A percentile compares a stretch with the other conserved stretches of the same genome.
Evolutionary conservation across 2,113 vertebrate genomes (phyloP).

Genomic region (Gavia stellata): DNA sequence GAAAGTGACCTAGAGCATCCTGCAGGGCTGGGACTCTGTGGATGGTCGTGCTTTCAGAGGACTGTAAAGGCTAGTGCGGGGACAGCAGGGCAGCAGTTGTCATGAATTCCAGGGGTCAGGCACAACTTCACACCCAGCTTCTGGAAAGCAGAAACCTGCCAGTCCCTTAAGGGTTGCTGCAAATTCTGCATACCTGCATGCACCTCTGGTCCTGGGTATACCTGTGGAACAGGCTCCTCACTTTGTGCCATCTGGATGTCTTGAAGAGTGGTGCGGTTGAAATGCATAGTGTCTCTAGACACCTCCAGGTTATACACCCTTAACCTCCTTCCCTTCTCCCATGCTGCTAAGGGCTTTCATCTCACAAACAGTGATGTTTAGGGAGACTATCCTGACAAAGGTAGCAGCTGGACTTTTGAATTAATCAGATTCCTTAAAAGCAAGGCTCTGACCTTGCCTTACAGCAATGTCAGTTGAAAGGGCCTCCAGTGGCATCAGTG

Average conservation of each 20-base stretch:
- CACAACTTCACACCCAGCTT: not conserved
- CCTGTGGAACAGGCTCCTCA: not conserved
- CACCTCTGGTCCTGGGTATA: not conserved
- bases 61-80: accelerated
- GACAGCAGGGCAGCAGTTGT: not conserved
- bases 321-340: not conserved
- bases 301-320: not conserved
- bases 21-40: not conserved
- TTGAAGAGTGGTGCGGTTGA: not conserved
- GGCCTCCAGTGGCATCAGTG: not conserved
- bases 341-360: not conserved
- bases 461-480: not conserved
- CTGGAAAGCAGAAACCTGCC: not conserved
- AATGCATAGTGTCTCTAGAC: not conserved
- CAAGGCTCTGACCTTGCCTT: not conserved
- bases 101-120: not conserved
- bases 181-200: not conserved
- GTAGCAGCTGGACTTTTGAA: not conserved
- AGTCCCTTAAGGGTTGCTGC: not conserved
- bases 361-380: not conserved
- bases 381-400: not conserved
- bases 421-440: not conserved
- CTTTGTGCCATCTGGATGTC: not conserved
- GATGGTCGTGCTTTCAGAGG: not conserved
- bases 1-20: not conserved